Conservation (phyloP, 1,140 invertebrate genomes). For the Zaprionus lachaisei region DNA sequence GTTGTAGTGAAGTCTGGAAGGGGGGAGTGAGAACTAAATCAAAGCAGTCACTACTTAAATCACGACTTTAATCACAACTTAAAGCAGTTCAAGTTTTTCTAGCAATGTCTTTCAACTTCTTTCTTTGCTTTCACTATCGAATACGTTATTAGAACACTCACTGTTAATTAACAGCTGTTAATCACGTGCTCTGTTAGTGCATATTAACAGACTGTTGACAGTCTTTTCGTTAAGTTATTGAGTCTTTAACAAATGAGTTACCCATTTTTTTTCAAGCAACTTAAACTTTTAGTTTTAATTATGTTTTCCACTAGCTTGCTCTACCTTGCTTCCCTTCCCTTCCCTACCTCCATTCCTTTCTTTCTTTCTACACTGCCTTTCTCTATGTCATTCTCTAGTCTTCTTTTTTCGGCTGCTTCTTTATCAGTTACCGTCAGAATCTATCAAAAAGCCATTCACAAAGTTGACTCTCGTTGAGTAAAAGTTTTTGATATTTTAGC, state of each 20-base stretch:
- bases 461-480: conserved; percentile 25
- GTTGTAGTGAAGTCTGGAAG: not conserved
- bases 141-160: too few species aligned
- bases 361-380: not conserved
- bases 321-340: not conserved
- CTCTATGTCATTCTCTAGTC: not conserved
- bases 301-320: not conserved
- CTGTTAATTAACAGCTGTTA: conserved; percentile 1
- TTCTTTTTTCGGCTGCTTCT: not conserved
- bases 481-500: conserved; percentile 28
- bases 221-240: not conserved
- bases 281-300: conserved; percentile 13
- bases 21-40: not conserved
- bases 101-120: not conserved
- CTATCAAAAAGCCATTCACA: conserved; percentile 31
- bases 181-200: not conserved
- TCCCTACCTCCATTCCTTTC: not conserved
- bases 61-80: not conserved
- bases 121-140: not conserved
- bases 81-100: not conserved
- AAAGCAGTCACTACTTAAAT: not conserved
- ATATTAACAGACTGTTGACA: not conserved
- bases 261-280: not conserved
- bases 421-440: conserved; percentile 20
- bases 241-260: not conserved